Base-by-base conservation (phyloP, 2,113 vertebrate genomes). In the human (Homo sapiens) region DNA sequence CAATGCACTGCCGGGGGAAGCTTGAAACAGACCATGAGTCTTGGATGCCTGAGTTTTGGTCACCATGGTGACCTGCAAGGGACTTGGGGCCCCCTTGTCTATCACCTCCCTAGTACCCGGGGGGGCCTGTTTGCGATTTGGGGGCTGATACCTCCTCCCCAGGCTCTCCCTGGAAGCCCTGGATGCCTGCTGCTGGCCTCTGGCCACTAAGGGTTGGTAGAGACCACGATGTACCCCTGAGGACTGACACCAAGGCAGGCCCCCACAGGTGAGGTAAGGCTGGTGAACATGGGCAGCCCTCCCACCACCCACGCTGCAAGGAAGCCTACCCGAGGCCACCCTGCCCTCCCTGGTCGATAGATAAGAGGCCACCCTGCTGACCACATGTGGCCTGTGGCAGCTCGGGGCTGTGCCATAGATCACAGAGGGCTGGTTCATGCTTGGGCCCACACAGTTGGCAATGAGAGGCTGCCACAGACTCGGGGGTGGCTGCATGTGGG, bases 301-400 rank as follows among this genome's bases (percentile, higher is more conserved):
- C 61, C 90, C 27, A 0, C 3, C 2, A 1, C 89, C 83, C 13
- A 0, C 0, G 0, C 80, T 6, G 4, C 38, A 4, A 1, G 5
- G 23, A 11, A 5, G 23, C 25, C 16, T 64, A 0, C 50, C 52
- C 0, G 10, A 11, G 5, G 45, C 22, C 16, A 8, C 1, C 30
- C 13, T 25, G 8, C 57, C 57, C 32, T 45, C 81, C 40, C 66
- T 5, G 0, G 27, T 22, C 0, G 18, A 52, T 0, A 0, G 1
- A 55, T 66, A 22, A 8, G 94, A 48, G 92, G 92, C 61, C 50
- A 75, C 86, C 96, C 82, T 97, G 89, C 90, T 85, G 84, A 82
- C 84, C 80, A 12, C 22, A 0, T 82, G 93, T 23, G 92, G 40
- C 81, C 50, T 92, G 18, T 48, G 89, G 61, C 82, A 27, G 23